Evolutionary conservation across 2,888 invertebrate species (phyloP), one percentile per base, ranked within the genome.

Genomic region (Drosophila paramelanica): DNA sequence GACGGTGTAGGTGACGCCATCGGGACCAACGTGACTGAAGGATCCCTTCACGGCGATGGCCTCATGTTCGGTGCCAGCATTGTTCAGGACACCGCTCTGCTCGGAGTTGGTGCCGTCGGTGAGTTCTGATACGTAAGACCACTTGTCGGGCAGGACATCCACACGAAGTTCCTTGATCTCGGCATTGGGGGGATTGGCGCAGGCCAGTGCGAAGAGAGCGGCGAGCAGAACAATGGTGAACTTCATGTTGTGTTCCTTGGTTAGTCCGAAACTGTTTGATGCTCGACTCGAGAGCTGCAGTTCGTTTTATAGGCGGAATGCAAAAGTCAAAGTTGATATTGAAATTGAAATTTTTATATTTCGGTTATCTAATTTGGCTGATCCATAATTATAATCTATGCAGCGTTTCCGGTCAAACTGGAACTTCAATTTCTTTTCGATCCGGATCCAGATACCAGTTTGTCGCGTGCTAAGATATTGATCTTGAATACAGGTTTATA

Each of bases 191-290:
- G 17, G 17, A 4, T 5, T 14, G 14, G 90, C 89, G 20, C 77
- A 57, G 27, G 77, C 78, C 41, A 84, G 46, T 27, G 84, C 88
- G 65, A 85, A 71, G 52, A 89, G 60, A 42, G 82, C 72, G 56
- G 76, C 81, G 62, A 90, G 82, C 33, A 86, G 77, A 56, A 83
- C 74, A 52, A 76, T 41, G 68, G 75, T 33, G 68, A 81, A 79
- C 74, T 87, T 85, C 85, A 87, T 88, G 51, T 70, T 57, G 57
- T 55, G 10, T 51, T 61, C 45, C 55, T 59, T 65, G 51, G 51
- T 47, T 46, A 61, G 61, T 52, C 61, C 38, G 39, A 20, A 61
- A 66, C 53, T 60, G 56, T 70, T 53, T 74, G 75, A 74, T 74
- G 56, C 58, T 45, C 25, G 6, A 59, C 14, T 74, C 69, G 58